These are phyloP conservation scores for Oncorhynchus keta DNA, from an alignment of 2,113 vertebrate genomes.

Conservation along the genomic window DNA sequence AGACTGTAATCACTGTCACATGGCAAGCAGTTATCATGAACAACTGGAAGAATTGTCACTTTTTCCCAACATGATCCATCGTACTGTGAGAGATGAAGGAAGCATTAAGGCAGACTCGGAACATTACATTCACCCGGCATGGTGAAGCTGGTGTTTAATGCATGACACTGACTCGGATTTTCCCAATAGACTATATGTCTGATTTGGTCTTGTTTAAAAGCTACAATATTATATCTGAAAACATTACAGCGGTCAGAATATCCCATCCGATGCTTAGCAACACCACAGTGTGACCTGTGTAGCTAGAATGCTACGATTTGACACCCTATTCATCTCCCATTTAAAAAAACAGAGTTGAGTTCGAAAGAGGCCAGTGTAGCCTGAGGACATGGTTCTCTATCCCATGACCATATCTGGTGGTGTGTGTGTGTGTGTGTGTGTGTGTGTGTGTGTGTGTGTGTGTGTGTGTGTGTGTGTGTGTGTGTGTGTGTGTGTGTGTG, in stretches of 20 bases:
- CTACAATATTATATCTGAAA: not conserved
- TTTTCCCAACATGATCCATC: not conserved
- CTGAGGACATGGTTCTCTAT: not conserved
- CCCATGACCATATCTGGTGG: not conserved
- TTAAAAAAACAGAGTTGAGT: not conserved
- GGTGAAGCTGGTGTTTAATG: not conserved
- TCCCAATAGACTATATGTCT: not conserved
- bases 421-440: not conserved
- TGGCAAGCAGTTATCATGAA: not conserved
- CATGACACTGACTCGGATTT: not conserved
- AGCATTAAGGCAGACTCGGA: too few species aligned
- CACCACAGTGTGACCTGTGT: conserved; percentile 15
- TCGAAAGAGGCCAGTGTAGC: not conserved
- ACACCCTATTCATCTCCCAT: not conserved
- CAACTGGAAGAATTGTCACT: not conserved
- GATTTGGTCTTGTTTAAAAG: not conserved
- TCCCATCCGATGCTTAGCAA: not conserved
- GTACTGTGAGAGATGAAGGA: not conserved
- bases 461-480: not conserved
- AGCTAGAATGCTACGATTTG: conserved; percentile 2
- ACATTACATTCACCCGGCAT: too few species aligned
- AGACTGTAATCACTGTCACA: conserved; percentile 1
- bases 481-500: not conserved
- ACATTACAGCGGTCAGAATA: not conserved
- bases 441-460: conserved; percentile 1